Conservation (phyloP, 2,113 vertebrate species). For the Sebastes schlegelii region DNA sequence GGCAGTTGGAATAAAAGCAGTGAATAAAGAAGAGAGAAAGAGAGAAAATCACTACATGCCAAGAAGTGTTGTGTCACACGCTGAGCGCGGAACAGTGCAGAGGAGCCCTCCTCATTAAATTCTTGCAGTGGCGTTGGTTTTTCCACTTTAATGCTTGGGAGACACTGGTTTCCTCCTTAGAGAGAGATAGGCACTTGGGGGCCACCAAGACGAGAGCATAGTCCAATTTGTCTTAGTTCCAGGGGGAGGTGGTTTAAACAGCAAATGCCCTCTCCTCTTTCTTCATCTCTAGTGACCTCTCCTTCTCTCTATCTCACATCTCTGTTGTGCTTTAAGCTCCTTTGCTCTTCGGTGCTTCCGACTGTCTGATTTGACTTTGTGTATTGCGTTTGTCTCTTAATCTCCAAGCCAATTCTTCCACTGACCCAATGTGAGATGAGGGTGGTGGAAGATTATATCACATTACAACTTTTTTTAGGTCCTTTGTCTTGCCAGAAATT, state of each 20-base stretch:
- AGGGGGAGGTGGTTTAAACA: constrained; percentile 70
- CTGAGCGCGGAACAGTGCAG: constrained; percentile 56
- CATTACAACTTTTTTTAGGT: neutral
- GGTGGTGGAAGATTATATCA: neutral
- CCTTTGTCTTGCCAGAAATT: neutral
- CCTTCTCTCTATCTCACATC: constrained; percentile 32
- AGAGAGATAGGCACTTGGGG: constrained; percentile 60
- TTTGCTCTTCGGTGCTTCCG: neutral
- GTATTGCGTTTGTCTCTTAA: constrained; percentile 25
- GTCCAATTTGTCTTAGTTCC: constrained; percentile 82
- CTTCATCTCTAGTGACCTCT: constrained; percentile 56
- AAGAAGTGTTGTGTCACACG: constrained; percentile 74
- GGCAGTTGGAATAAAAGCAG: constrained; percentile 38
- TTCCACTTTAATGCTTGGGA: constrained; percentile 83
- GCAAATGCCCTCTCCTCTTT: constrained; percentile 51
- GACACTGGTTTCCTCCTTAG: constrained; percentile 63
- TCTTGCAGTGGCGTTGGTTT: constrained; percentile 79
- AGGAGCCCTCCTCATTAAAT: constrained; percentile 81
- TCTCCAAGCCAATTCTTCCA: constrained; percentile 6
- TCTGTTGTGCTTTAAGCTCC: constrained; percentile 31
- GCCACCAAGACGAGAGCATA: constrained; percentile 46
- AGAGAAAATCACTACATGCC: constrained; percentile 65
- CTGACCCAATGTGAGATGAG: neutral
- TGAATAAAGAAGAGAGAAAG: constrained; percentile 55
- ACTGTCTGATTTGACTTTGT: constrained; percentile 34